A percentile compares a stretch with the other conserved stretches of the same genome.
These are phyloP conservation scores for Cantharis rustica DNA, from an alignment of 2,888 invertebrate species.

Conservation along the genomic window DNA sequence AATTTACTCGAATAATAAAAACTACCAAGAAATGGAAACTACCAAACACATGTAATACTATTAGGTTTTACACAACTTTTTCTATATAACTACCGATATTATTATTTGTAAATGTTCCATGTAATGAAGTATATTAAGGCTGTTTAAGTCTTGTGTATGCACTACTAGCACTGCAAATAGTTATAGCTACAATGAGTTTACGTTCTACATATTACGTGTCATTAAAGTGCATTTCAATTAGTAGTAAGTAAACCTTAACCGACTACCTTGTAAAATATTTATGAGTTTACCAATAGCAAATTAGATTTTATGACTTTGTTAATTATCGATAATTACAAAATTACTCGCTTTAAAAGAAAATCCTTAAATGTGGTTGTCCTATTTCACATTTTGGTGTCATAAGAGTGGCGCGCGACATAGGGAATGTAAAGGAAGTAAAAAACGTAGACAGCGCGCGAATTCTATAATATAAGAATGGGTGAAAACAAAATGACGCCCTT, in stretches of 20 bases:
- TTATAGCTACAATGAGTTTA: neutral
- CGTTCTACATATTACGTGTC: neutral
- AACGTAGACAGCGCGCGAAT: slow-evolving; percentile 39
- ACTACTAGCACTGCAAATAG: neutral
- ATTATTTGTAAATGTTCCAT: neutral
- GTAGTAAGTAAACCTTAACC: neutral
- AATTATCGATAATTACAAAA: neutral
- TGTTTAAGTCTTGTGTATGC: neutral
- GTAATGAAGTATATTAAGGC: neutral
- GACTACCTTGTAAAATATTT: neutral
- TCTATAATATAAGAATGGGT: slow-evolving; percentile 53
- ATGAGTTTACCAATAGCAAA: neutral
- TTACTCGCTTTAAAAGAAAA: neutral
- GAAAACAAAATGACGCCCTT: slow-evolving; percentile 55
- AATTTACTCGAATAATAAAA: neutral
- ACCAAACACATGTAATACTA: too few relatives aligned
- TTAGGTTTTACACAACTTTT: neutral
- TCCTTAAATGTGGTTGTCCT: neutral
- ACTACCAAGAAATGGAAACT: neutral
- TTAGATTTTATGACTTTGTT: neutral
- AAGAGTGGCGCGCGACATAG: slow-evolving; percentile 40
- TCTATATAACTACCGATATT: neutral
- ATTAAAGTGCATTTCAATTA: neutral
- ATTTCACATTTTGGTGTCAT: neutral
- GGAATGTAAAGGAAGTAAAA: slow-evolving; percentile 42